These are phyloP conservation scores for Uria lomvia DNA, from an alignment of 2,113 vertebrate genomes.

Conservation along the genomic window DNA sequence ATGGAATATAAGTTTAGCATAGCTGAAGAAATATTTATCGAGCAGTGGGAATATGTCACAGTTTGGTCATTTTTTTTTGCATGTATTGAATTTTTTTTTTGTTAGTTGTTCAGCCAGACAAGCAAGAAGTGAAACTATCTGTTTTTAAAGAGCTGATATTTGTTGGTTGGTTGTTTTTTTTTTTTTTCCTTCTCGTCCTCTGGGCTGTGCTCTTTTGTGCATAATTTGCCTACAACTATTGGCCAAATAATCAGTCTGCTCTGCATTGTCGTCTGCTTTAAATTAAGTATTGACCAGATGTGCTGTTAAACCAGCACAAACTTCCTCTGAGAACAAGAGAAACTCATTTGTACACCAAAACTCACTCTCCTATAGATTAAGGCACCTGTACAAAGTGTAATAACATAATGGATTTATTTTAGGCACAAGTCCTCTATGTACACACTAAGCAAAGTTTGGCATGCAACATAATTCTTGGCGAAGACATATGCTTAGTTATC, in stretches of 20 bases:
- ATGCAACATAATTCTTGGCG: accelerated
- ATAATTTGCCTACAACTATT: neutral
- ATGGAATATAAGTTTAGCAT: neutral
- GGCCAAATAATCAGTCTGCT: neutral
- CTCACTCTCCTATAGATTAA: neutral
- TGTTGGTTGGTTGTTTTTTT: too few relatives aligned
- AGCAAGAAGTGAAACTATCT: neutral
- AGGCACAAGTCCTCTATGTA: neutral
- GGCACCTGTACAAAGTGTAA: neutral
- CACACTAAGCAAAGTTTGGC: neutral
- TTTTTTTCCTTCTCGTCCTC: neutral
- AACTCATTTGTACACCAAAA: neutral
- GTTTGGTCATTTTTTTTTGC: neutral
- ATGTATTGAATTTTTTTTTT: neutral
- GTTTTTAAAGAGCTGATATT: neutral
- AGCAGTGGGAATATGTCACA: neutral
- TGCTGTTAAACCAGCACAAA: neutral
- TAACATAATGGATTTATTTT: neutral
- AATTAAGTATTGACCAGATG: conserved; percentile 4
- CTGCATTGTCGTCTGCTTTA: neutral
- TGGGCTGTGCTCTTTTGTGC: neutral
- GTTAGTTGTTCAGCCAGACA: neutral
- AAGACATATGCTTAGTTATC: neutral
- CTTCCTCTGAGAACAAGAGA: neutral
- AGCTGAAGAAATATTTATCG: neutral